Percentiles rank a stretch among this genome's conserved stretches.
These are phyloP conservation scores for Mesembrinibis cayennensis DNA, from an alignment of 2,113 vertebrate genomes.

Conservation along the genomic window DNA sequence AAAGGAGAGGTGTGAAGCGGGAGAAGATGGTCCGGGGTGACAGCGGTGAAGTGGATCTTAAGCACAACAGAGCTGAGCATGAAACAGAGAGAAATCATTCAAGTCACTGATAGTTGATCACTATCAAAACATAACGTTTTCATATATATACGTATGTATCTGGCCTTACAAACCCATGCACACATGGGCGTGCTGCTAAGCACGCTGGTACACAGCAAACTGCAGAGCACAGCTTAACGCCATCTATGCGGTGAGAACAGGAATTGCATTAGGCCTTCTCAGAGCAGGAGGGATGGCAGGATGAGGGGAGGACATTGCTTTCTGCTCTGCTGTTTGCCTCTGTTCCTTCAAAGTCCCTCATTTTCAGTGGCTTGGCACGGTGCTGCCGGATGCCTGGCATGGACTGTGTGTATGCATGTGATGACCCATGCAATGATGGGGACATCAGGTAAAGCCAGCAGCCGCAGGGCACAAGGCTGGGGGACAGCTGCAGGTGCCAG, in stretches of 20 bases:
- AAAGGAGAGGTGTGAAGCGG: neutral
- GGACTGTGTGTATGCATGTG: neutral
- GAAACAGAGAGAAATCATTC: neutral
- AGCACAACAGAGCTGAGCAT: neutral
- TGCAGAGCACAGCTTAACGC: neutral
- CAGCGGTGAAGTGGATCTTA: neutral
- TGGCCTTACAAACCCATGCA: neutral
- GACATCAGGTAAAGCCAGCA: neutral
- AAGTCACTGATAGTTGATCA: rapidly evolving
- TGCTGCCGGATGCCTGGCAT: neutral
- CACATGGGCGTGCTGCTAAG: neutral
- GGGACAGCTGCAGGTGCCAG: neutral
- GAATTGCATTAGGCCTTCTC: neutral
- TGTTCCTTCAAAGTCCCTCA: neutral
- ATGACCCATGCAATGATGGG: neutral
- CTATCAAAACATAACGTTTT: neutral
- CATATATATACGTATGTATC: rapidly evolving
- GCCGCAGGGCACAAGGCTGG: neutral
- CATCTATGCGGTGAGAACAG: neutral
- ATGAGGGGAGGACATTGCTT: neutral
- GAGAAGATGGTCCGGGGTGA: neutral
- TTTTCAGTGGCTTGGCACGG: neutral
- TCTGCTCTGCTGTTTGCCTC: neutral
- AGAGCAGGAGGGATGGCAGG: neutral
- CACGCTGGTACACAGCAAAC: rapidly evolving